Conservation (phyloP, 2,797 vertebrate species). For the Momotus momota region DNA sequence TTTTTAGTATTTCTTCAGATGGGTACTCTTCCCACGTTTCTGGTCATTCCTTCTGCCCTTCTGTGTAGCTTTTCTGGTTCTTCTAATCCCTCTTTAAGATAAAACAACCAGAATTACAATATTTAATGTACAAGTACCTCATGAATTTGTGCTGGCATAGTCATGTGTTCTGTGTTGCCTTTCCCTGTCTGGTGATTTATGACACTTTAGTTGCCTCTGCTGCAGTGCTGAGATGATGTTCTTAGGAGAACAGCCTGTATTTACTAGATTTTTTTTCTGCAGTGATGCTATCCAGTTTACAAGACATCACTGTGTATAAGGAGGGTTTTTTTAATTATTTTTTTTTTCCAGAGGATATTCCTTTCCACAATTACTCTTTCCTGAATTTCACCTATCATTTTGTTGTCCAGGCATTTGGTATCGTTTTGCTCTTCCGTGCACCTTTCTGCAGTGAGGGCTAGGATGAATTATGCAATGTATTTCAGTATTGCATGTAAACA, state of each 20-base stretch:
- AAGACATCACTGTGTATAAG: neutral
- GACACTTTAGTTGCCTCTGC: neutral
- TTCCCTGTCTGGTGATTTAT: neutral
- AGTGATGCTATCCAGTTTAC: neutral
- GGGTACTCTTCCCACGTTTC: neutral
- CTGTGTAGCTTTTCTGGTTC: neutral
- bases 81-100: neutral
- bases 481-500: neutral
- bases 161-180: neutral
- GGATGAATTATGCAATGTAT: neutral
- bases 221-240: neutral
- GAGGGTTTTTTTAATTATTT: neutral
- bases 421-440: accelerated
- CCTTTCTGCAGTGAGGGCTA: neutral
- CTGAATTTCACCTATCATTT: neutral
- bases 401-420: neutral
- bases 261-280: neutral
- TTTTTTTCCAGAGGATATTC: accelerated
- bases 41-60: neutral
- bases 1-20: neutral
- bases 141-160: neutral
- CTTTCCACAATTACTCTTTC: neutral
- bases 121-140: neutral
- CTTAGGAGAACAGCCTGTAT: neutral
- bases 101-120: neutral